Conservation (phyloP, 2,113 vertebrate genomes). For the Herpailurus yagouaroundi region DNA sequence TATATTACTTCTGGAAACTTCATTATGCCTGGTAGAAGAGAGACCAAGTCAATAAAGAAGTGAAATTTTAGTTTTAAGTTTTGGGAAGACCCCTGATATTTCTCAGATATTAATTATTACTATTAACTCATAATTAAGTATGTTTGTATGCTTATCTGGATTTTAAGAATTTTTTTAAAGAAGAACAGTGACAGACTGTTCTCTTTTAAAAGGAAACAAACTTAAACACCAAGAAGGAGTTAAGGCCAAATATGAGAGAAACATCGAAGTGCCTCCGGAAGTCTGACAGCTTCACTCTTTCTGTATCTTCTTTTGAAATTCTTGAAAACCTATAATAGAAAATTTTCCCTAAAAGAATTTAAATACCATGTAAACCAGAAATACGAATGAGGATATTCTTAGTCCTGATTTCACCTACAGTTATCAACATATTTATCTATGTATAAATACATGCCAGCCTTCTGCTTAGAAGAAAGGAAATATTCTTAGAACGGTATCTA, state of each 20-base stretch:
- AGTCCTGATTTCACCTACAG: background rate
- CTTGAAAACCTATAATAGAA: background rate
- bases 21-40: background rate
- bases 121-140: background rate
- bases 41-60: background rate
- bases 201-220: slow-evolving; percentile 20
- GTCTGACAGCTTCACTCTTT: background rate
- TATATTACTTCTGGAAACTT: background rate
- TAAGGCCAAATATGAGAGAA: background rate
- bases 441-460: background rate
- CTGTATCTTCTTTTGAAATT: background rate
- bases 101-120: background rate
- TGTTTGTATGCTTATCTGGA: background rate
- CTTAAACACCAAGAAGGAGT: background rate
- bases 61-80: background rate
- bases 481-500: background rate
- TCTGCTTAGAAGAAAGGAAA: slow-evolving; percentile 12
- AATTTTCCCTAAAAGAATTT: background rate
- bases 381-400: background rate
- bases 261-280: background rate
- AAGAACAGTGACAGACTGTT: background rate
- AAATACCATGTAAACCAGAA: background rate
- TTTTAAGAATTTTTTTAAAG: background rate
- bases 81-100: background rate
- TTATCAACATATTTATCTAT: background rate